Evolutionary conservation across 1,140 invertebrate species (phyloP).

Genomic region (Calliopsis andreniformis): DNA sequence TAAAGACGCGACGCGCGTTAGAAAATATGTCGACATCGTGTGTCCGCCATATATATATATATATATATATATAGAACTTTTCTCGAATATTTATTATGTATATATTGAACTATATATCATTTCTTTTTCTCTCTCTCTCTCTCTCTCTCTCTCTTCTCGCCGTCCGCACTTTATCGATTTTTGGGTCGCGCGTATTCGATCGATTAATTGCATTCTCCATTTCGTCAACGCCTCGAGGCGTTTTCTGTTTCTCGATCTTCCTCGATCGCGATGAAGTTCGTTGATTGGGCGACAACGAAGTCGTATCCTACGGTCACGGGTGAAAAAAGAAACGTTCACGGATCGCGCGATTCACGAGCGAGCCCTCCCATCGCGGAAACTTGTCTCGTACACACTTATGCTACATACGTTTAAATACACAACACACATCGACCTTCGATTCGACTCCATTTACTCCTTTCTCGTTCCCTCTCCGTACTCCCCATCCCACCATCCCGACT

Average conservation of each 20-base stretch:
- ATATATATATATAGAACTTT: constrained; percentile 21
- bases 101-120: constrained; percentile 52
- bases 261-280: constrained; percentile 40
- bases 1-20: constrained; percentile 71
- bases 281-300: constrained; percentile 23
- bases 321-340: constrained; percentile 14
- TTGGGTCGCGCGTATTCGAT: constrained; percentile 35
- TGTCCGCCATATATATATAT: constrained; percentile 47
- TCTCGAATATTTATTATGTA: constrained; percentile 33
- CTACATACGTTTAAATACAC: constrained; percentile 35
- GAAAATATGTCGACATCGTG: constrained; percentile 61
- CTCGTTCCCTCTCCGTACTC: background rate
- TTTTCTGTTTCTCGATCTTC: constrained; percentile 5
- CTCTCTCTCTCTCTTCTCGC: constrained; percentile 37
- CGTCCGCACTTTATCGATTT: constrained; percentile 20
- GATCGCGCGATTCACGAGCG: constrained; percentile 17
- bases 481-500: background rate
- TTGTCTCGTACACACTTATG: constrained; percentile 25
- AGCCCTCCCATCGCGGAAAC: background rate
- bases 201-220: constrained; percentile 20
- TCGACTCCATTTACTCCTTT: constrained; percentile 8
- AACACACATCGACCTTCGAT: constrained; percentile 31
- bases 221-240: background rate
- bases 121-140: constrained; percentile 42
- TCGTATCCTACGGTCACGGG: background rate